phyloP scores from a whole-genome alignment of 2,113 vertebrate species.

The Syngnathus typhle region DNA sequence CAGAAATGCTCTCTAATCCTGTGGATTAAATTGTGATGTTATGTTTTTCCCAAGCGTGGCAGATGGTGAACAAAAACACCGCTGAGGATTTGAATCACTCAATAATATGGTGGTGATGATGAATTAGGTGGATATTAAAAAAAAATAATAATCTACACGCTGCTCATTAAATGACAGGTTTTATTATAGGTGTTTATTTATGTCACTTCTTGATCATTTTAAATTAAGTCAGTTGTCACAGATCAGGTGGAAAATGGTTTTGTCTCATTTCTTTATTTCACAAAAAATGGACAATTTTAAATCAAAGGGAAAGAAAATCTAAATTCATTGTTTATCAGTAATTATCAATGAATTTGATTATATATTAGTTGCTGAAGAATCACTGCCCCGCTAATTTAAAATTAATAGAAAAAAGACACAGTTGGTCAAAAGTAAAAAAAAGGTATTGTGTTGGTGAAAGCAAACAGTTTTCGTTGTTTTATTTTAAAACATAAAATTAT shows the following conservation, averaged over 20 bases:
- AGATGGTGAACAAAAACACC: constrained; percentile 2
- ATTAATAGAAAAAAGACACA: no score
- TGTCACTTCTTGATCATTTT: not conserved
- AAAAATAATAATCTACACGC: not conserved
- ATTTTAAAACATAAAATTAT: not conserved
- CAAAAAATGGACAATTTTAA: no score
- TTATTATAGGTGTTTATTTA: not conserved
- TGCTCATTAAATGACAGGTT: not conserved
- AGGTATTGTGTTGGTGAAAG: no score
- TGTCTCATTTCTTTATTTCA: not conserved
- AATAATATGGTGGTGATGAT: not conserved
- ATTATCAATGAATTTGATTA: no score
- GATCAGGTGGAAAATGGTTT: not conserved
- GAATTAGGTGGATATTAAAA: not conserved
- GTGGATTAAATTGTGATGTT: not conserved
- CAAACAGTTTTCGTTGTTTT: not conserved
- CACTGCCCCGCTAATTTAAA: no score
- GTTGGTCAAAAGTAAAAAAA: no score
- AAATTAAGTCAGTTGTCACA: not conserved
- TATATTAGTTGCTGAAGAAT: no score
- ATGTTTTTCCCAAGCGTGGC: not conserved
- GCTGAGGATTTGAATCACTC: not conserved
- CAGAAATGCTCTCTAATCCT: not conserved
- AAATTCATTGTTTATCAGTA: no score
- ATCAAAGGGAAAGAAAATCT: no score